Evolutionary conservation across 2,797 vertebrate genomes (phyloP), one percentile per base, ranked within the genome.

Genomic region (Poeciliopsis paucimaculata): DNA sequence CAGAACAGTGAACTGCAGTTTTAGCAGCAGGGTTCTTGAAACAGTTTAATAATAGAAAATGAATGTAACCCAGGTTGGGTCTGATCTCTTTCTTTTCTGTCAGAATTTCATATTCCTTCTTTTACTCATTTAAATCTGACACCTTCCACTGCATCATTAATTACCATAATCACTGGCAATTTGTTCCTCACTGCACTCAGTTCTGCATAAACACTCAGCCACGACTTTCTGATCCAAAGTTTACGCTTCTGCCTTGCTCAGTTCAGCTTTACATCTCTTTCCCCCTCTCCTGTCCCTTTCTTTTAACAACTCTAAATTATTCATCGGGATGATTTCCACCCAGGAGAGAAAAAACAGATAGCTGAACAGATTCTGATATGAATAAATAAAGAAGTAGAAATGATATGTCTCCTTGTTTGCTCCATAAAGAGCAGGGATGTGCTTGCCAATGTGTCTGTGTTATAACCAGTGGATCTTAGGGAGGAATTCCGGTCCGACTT

Each of bases 321-420:
- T 94, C 72, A 93, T 86, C 72, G 26, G 75, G 28, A 77, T 80
- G 84, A 89, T 89, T 86, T 87, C 81, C 15, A 36, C 88, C 82
- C 82, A 60, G 73, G 89, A 88, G 85, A 88, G 77, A 82, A 80
- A 81, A 81, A 77, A 71, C 66, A 81, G 80, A 87, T 79, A 74
- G 86, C 84, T 83, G 83, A 81, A 87, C 81, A 82, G 88, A 86
- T 76, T 45, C 68, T 73, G 88, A 87, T 76, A 91, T 93, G 77
- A 92, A 94, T 93, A 90, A 92, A 92, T 91, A 84, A 93, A 89
- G 83, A 85, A 86, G 66, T 80, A 86, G 88, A 92, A 91, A 88
- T 88, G 82, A 89, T 90, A 86, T 70, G 81, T 84, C 83, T 49
- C 71, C 7, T 53, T 10, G 51, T 86, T 79, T 76, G 26, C 57